phyloP scores from a whole-genome alignment of 1,140 invertebrate species.

The Drosophila varians region DNA sequence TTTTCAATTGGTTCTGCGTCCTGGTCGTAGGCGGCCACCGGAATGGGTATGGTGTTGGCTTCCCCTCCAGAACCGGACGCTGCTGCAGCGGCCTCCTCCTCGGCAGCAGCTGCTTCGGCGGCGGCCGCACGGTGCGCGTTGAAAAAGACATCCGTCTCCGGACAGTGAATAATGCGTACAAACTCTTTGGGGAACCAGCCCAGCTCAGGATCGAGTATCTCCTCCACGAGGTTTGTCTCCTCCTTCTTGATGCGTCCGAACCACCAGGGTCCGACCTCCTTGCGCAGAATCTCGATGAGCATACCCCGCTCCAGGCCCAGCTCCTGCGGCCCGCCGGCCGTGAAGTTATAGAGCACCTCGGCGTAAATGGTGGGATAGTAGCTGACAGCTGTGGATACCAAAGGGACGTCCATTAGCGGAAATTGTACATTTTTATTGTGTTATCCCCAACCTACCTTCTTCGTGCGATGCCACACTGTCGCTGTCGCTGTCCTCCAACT shows the following conservation, averaged over 20 bases:
- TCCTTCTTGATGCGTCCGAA: slow-evolving; percentile 80
- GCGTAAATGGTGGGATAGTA: slow-evolving; percentile 70
- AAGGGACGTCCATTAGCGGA: slow-evolving; percentile 1
- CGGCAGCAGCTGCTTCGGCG: neutral
- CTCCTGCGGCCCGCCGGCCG: slow-evolving; percentile 77
- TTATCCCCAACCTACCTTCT: slow-evolving; percentile 60
- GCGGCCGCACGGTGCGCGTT: slow-evolving; percentile 35
- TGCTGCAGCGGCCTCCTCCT: neutral
- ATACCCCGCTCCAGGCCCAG: slow-evolving; percentile 76
- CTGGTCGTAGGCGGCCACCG: slow-evolving; percentile 33
- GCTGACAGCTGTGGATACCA: slow-evolving; percentile 35
- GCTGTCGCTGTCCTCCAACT: slow-evolving; percentile 77
- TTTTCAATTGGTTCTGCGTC: slow-evolving; percentile 4
- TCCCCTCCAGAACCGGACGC: neutral
- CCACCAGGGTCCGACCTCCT: slow-evolving; percentile 82
- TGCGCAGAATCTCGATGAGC: slow-evolving; percentile 77
- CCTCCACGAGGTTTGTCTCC: slow-evolving; percentile 64
- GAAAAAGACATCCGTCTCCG: slow-evolving; percentile 66
- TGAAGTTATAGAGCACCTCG: slow-evolving; percentile 82
- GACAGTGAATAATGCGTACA: slow-evolving; percentile 73
- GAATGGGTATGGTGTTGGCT: slow-evolving; percentile 23
- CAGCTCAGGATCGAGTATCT: slow-evolving; percentile 70
- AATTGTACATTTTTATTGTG: slow-evolving; percentile 6
- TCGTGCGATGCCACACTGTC: slow-evolving; percentile 78
- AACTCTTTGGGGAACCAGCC: slow-evolving; percentile 84